Evolutionary conservation across 2,888 invertebrate species (phyloP).

Genomic region (Pseudococcus jackbeardsleyi): DNA sequence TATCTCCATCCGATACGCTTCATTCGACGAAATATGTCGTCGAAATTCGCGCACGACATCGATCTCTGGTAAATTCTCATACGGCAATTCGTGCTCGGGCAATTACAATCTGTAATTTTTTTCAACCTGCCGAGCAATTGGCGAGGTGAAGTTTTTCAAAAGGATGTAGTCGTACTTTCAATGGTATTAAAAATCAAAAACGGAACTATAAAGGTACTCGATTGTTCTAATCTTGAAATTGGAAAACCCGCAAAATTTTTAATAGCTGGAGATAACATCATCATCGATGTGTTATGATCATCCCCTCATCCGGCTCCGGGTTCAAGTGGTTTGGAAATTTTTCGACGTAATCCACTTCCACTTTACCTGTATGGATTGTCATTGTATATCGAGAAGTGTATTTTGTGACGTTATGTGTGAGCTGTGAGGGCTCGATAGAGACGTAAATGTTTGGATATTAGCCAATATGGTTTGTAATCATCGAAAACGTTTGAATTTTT

Average conservation of each 20-base stretch:
- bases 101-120: constrained; percentile 13
- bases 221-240: constrained; percentile 34
- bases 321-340: constrained; percentile 40
- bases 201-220: neutral
- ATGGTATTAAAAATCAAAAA: neutral
- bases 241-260: constrained; percentile 43
- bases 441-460: constrained; percentile 1
- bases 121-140: neutral
- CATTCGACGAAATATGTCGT: constrained; percentile 27
- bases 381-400: neutral
- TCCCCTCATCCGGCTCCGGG: constrained; percentile 48
- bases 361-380: constrained; percentile 20
- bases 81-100: constrained; percentile 19
- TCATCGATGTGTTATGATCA: neutral
- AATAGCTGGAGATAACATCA: neutral
- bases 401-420: constrained; percentile 22
- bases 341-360: constrained; percentile 36
- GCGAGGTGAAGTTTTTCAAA: neutral
- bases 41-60: constrained; percentile 8
- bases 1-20: neutral
- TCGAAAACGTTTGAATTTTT: constrained; percentile 16
- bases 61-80: neutral
- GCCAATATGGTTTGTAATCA: neutral
- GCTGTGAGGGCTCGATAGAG: neutral
- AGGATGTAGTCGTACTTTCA: neutral